These are phyloP conservation scores for Cladopsammia gracilis DNA, from an alignment of 64 coral and sea anemone species.

Conservation along the genomic window DNA sequence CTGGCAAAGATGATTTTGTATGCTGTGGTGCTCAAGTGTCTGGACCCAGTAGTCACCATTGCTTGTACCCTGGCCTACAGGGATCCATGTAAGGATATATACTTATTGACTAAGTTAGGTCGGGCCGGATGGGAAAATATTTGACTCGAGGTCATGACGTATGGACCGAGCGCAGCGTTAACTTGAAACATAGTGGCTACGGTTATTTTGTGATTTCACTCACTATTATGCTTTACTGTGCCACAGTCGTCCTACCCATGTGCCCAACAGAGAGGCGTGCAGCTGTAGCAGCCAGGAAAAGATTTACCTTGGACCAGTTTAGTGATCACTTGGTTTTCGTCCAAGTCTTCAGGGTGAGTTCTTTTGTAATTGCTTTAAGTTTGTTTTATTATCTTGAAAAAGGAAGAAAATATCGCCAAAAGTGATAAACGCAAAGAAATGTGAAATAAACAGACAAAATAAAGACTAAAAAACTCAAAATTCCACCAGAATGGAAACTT, in stretches of 20 bases:
- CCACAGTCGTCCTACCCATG: conserved; percentile 90
- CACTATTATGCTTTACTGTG: not conserved
- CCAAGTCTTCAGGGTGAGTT: conserved; percentile 89
- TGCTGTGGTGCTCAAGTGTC: conserved; percentile 92
- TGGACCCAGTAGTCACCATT: conserved; percentile 90
- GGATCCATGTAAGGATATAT: conserved; percentile 88
- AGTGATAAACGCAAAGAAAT: too few species aligned
- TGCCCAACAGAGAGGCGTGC: conserved; percentile 81
- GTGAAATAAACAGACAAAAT: too few species aligned
- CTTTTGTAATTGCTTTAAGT: not conserved
- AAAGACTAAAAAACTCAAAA: too few species aligned
- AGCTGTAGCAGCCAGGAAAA: conserved; percentile 75
- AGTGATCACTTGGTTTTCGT: conserved; percentile 96
- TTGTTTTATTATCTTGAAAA: too few species aligned
- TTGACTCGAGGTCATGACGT: too few species aligned
- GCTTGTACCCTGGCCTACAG: conserved; percentile 94
- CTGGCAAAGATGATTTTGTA: conserved; percentile 98
- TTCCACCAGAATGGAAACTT: too few species aligned
- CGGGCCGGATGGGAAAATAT: too few species aligned
- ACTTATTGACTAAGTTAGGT: not conserved
- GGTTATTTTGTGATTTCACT: not conserved
- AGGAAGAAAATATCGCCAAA: too few species aligned
- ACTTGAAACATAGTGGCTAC: too few species aligned
- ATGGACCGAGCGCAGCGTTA: too few species aligned
- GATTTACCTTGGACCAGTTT: conserved; percentile 78